These are phyloP conservation scores for Holothuria leucospilota DNA, from an alignment of 53 echinoderm and acorn worm species.

Conservation along the genomic window DNA sequence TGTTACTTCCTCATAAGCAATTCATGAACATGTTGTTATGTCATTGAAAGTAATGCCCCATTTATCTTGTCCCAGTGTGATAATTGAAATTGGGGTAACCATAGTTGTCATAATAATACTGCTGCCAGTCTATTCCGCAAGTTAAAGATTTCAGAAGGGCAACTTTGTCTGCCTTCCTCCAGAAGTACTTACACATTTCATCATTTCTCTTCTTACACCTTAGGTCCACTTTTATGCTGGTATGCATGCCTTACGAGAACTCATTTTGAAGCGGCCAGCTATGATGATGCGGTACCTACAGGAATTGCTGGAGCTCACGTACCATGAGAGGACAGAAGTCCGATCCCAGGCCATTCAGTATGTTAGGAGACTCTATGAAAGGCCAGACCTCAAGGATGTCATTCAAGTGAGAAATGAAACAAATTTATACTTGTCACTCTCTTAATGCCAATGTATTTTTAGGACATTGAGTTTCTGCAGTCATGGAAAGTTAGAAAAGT, in stretches of 20 bases:
- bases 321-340: constrained; percentile 92
- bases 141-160: no score
- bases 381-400: constrained; percentile 77
- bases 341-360: constrained; percentile 97
- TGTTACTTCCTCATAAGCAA: no score
- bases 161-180: no score
- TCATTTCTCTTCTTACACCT: not conserved
- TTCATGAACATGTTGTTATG: no score
- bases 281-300: constrained; percentile 81
- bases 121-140: no score
- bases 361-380: constrained; percentile 91
- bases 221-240: constrained; percentile 95
- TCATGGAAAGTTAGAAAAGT: not conserved
- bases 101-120: no score
- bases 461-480: not conserved
- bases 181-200: no score
- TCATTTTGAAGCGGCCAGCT: constrained; percentile 91
- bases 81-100: no score
- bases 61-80: no score
- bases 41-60: no score
- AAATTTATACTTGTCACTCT: not conserved
- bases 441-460: not conserved
- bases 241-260: constrained; percentile 90
- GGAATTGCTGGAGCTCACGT: constrained; percentile 87
- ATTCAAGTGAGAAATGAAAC: constrained; percentile 72